Base-by-base conservation (phyloP, 2,113 vertebrate genomes). In the Capra hircus region DNA sequence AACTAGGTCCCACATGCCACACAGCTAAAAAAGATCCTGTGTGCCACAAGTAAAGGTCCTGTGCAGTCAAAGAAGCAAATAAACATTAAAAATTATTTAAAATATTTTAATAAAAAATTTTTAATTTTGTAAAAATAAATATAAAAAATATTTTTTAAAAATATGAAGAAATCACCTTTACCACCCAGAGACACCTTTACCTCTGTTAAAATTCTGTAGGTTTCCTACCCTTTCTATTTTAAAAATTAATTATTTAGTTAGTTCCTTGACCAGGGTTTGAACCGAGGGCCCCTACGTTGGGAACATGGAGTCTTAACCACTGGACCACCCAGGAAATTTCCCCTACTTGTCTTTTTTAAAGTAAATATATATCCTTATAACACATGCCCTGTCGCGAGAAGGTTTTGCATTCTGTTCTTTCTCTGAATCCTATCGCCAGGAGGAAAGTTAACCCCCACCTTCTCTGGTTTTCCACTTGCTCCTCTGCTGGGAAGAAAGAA, bases 361-460 rank as follows among this genome's bases (percentile, higher is more conserved):
- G 21, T 15, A 83, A 52, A 78, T 7, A 3, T 0, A 7, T 2
- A 3, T 40, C 11, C 45, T 4, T 3, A n/a, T 2, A 50, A 36
- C 33, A 36, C 0, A 16, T 4, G 53, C 53, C 43, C 53, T 23
- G n/a, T 7, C 0, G 4, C 3, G 3, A 2, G 60, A 19, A 7
- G 50, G 33, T 28, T 71, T 7, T 16, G 4, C 11, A 6, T 6
- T 28, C n/a, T 53, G 28, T 16, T n/a, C 85, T 74, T 21, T 43
- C 60, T 77, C 62, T 28, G 13, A 53, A 28, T 36, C 1, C 8
- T 13, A 11, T 7, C 2, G 3, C 27, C 15, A 0, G 0, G 14
- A 81, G 40, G 40, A 50, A 36, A 6, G 13, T 27, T 1, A 13
- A 40, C 6, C 30, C 3, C 21, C 21, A 40, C n/a, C 67, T 21